Percentiles rank a stretch among this genome's conserved stretches.
Evolutionary conservation across 2,797 vertebrate genomes (phyloP).

Genomic region (Falco berigora): DNA sequence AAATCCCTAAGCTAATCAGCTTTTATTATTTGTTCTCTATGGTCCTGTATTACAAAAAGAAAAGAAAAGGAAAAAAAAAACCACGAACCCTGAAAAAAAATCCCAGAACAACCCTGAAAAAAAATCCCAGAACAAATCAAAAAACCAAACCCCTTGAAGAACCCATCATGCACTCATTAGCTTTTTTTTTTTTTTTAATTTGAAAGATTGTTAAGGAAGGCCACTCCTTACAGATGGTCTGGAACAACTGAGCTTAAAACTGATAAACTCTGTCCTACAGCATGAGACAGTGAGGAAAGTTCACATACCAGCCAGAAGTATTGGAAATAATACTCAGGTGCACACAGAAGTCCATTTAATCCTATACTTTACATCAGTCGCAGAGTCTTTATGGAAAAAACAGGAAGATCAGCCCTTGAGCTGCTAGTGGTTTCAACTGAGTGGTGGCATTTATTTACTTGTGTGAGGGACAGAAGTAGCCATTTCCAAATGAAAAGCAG

Average conservation of each 20-base stretch:
- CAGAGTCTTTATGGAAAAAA: not conserved
- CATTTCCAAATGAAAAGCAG: not conserved
- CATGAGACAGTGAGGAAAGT: not conserved
- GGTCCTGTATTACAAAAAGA: not conserved
- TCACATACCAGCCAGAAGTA: not conserved
- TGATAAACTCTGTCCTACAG: not conserved
- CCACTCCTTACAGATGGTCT: not conserved
- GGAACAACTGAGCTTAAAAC: not conserved
- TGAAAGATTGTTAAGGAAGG: not conserved
- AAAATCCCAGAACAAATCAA: not conserved
- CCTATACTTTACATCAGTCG: not conserved
- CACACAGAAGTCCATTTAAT: not conserved
- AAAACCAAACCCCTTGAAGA: fast-evolving
- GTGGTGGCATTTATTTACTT: not conserved
- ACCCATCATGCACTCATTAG: not conserved
- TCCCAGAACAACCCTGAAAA: not conserved
- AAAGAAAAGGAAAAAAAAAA: not conserved
- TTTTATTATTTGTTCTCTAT: not conserved
- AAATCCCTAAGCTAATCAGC: not conserved
- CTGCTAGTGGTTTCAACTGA: not conserved
- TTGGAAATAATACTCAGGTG: not conserved
- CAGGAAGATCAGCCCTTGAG: not conserved
- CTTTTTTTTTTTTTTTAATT: not conserved
- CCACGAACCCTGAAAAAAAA: no score
- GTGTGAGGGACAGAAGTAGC: not conserved